Conservation (phyloP, 2,888 invertebrate genomes). For the Nomada lathburiana region DNA sequence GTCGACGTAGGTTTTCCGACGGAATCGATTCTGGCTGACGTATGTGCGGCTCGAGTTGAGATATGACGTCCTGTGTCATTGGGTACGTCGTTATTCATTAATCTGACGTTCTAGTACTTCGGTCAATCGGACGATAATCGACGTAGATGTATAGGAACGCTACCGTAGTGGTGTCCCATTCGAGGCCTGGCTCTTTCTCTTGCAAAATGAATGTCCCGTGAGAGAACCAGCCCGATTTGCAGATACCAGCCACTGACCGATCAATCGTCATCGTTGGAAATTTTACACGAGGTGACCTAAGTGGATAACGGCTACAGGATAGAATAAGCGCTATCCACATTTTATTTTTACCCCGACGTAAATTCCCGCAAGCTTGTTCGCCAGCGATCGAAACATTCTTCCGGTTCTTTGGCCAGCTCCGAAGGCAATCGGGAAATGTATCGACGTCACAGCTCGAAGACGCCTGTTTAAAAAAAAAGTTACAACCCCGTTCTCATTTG, state of each 20-base stretch:
- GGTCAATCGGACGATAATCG: constrained; percentile 74
- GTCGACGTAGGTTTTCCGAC: constrained; percentile 57
- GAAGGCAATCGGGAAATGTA: not conserved
- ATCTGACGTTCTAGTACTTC: constrained; percentile 68
- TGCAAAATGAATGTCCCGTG: constrained; percentile 44
- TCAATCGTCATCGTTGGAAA: constrained; percentile 43
- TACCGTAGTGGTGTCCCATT: constrained; percentile 9
- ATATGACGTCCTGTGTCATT: constrained; percentile 76
- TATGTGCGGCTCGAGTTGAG: constrained; percentile 58
- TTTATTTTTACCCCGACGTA: not conserved
- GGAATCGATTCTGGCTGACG: constrained; percentile 65
- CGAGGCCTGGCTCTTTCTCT: constrained; percentile 15
- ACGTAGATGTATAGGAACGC: constrained; percentile 50
- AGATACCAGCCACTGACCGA: not conserved
- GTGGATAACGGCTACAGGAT: not conserved
- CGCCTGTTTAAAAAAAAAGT: not conserved
- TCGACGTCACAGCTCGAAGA: not conserved
- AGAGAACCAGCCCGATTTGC: constrained; percentile 36
- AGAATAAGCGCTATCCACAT: not conserved
- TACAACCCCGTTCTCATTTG: constrained; percentile 5
- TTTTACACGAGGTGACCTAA: constrained; percentile 23
- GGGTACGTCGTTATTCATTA: constrained; percentile 76
- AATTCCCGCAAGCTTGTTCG: not conserved
- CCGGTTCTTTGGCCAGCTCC: not conserved
- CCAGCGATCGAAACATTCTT: not conserved